A percentile compares a stretch with the other conserved stretches of the same genome.
Conservation (phyloP, 2,113 vertebrate species). For the Cygnus atratus region DNA sequence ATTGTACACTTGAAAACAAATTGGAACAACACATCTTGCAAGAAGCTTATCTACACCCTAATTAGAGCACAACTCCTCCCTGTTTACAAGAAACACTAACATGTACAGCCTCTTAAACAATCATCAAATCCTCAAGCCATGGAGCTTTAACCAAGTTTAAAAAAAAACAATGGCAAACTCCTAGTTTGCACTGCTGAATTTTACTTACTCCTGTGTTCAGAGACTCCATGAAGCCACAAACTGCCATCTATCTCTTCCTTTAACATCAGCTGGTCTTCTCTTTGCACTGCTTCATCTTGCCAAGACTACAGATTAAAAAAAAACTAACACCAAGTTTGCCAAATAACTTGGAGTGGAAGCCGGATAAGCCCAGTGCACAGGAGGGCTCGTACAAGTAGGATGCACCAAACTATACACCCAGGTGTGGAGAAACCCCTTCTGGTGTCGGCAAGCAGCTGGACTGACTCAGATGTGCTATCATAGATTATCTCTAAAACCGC, state of each 20-base stretch:
- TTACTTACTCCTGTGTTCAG: not conserved
- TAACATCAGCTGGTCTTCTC: not conserved
- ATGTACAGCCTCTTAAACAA: not conserved
- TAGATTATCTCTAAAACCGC: not conserved
- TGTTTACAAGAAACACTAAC: not conserved
- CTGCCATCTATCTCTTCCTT: not conserved
- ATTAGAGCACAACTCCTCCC: not conserved
- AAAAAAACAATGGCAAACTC: not conserved
- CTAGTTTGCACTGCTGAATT: not conserved
- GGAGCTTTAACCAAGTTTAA: not conserved
- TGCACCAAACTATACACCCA: not conserved
- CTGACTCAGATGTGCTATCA: not conserved
- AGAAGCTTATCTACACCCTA: not conserved
- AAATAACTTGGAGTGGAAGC: not conserved
- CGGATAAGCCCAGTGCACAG: not conserved
- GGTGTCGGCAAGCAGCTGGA: not conserved
- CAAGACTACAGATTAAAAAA: not conserved
- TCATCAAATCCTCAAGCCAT: not conserved
- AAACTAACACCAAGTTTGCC: not conserved
- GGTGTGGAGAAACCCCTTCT: not conserved
- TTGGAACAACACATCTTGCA: not conserved
- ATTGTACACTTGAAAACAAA: not conserved
- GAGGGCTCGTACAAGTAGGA: not conserved
- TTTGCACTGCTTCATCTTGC: not conserved
- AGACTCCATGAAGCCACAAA: not conserved